Base-by-base conservation (phyloP, 2,888 invertebrate species). In the Lasioglossum calceatum region DNA sequence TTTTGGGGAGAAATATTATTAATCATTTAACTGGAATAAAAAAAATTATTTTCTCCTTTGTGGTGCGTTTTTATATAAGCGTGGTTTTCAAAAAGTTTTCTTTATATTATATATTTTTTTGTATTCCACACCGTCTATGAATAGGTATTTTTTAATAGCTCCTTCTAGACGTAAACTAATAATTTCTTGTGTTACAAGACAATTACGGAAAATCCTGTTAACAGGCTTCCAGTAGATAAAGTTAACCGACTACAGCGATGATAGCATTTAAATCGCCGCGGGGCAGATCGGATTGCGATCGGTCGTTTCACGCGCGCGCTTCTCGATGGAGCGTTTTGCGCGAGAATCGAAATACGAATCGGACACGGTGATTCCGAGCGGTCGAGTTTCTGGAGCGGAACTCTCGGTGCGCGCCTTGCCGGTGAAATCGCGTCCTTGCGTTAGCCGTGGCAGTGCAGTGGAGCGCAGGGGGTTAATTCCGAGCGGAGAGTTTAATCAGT, bases 401-500 rank as follows among this genome's bases (percentile, higher is more conserved):
- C 85, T 71, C 70, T 12, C 61, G 64, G 16, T 8, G 64, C 16
- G 32, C 32, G 64, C 64, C n/a, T 32, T 16, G 16, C 64, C 71
- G 85, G 85, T 77, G 85, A 85, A 85, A 85, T 85, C 85, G 80
- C 79, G 76, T 72, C 76, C 84, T 85, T 79, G 79, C 85, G 72
- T 80, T 77, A 84, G 73, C 85, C 85, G 85, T 79, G 85, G 85
- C 85, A 76, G 76, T 79, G 85, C 85, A 79, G 73, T 79, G 85
- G 77, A 54, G 76, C 84, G 54, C 80, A 64, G 61, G 44, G 44
- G 73, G 72, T 64, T 78, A 42, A 64, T 76, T 54, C 75, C 32
- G 36, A 50, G 47, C 58, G 64, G 16, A 64, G 36, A 42, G 44
- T 74, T 78, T 36, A 27, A 84, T n/a, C 77, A 36, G 36, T 81